Evolutionary conservation across 2,888 invertebrate genomes (phyloP).

Genomic region (Callyntrura sp.): DNA sequence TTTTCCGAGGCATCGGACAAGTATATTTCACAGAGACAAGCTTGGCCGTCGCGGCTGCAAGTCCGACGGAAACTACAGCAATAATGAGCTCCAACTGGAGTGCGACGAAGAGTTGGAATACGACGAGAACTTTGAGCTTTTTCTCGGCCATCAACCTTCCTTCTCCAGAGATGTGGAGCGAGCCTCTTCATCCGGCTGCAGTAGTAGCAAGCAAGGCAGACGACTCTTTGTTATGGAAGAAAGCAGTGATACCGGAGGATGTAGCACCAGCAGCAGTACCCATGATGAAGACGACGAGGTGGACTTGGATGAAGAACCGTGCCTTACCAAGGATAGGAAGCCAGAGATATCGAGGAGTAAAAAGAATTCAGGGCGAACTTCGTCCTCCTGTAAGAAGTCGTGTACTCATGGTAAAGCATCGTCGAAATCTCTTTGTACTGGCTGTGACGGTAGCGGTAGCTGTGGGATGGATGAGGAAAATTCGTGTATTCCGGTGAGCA

Average conservation of each 20-base stretch:
- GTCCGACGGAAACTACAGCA: slow-evolving; percentile 43
- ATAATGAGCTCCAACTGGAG: slow-evolving; percentile 65
- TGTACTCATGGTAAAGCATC: slow-evolving; percentile 17
- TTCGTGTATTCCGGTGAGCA: slow-evolving; percentile 67
- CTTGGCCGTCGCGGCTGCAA: slow-evolving; percentile 14
- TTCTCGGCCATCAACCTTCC: slow-evolving; percentile 75
- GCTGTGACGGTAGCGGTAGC: slow-evolving; percentile 75
- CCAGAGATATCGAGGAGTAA: slow-evolving; percentile 78
- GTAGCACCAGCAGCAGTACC: slow-evolving; percentile 60
- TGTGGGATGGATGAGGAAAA: slow-evolving; percentile 66
- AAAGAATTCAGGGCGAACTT: slow-evolving; percentile 67
- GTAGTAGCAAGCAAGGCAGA: slow-evolving; percentile 43
- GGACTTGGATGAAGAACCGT: slow-evolving; percentile 80
- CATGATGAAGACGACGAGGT: slow-evolving; percentile 73
- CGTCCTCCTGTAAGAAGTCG: slow-evolving; percentile 22
- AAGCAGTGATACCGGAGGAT: slow-evolving; percentile 52
- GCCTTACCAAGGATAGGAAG: slow-evolving; percentile 81
- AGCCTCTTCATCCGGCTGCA: slow-evolving; percentile 32
- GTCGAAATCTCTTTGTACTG: slow-evolving; percentile 67
- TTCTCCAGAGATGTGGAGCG: neutral
- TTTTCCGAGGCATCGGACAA: slow-evolving; percentile 76
- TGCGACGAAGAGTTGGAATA: slow-evolving; percentile 78
- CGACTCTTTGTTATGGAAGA: slow-evolving; percentile 68
- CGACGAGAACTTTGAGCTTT: slow-evolving; percentile 80
- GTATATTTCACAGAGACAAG: slow-evolving; percentile 76